Conservation (phyloP, 1,140 invertebrate genomes). For the Drosophila truncata region DNA sequence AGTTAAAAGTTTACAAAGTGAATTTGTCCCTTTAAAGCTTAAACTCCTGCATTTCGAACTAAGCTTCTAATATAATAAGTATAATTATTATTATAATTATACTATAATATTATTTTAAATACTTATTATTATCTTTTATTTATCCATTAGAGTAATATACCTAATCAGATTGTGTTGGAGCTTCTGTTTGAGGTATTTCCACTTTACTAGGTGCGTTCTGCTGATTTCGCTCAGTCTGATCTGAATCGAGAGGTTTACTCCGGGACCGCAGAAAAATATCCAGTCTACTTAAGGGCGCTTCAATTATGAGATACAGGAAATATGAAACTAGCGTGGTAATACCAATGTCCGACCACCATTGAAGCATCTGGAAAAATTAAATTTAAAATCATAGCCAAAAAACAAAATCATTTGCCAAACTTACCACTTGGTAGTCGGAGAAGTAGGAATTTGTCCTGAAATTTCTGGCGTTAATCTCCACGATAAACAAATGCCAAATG, state of each 20-base stretch:
- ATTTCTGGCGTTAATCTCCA: conserved; percentile 7
- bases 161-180: not conserved
- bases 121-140: not conserved
- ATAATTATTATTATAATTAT: no score
- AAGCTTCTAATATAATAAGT: no score
- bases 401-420: not conserved
- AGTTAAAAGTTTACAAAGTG: no score
- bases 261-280: conserved; percentile 7
- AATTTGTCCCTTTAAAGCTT: no score
- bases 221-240: no score
- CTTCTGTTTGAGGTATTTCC: not conserved
- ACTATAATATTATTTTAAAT: not conserved
- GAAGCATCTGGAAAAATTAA: conserved; percentile 13
- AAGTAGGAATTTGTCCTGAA: conserved; percentile 36
- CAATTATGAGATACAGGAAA: conserved; percentile 38
- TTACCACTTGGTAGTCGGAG: conserved; percentile 55
- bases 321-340: conserved; percentile 25
- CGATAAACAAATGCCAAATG: conserved; percentile 83
- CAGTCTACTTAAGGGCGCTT: conserved; percentile 36
- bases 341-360: conserved; percentile 44
- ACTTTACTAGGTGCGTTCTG: no score
- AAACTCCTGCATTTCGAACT: no score
- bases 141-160: no score
- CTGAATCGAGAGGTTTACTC: no score
- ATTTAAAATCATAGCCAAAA: not conserved